These are phyloP conservation scores for Zygaena filipendulae DNA, from an alignment of 2,888 invertebrate genomes.

Conservation along the genomic window DNA sequence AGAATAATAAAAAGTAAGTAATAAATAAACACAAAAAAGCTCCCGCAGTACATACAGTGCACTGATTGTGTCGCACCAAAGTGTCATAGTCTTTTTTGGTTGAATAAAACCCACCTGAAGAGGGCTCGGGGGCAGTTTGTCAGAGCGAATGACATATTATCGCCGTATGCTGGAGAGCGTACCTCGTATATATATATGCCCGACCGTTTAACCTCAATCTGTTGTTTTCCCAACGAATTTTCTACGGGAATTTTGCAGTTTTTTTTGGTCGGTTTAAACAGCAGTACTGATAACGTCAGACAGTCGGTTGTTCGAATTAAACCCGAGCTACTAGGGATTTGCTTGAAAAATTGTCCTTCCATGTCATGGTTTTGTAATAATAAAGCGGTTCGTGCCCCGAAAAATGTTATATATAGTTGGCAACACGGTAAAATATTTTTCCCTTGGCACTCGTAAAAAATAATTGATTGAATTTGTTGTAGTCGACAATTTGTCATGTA, in stretches of 20 bases:
- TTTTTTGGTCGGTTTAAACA: too few relatives aligned
- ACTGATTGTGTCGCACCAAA: too few relatives aligned
- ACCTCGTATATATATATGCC: conserved; percentile 18
- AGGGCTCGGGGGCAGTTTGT: conserved; percentile 30
- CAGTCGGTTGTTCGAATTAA: conserved; percentile 28
- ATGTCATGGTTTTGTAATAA: conserved; percentile 3
- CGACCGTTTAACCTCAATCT: conserved; percentile 22
- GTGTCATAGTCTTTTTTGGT: too few relatives aligned
- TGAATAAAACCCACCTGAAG: conserved; percentile 15
- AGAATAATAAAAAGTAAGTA: too few relatives aligned
- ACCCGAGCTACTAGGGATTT: conserved; percentile 25
- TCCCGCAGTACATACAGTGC: too few relatives aligned
- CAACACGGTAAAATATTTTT: too few relatives aligned
- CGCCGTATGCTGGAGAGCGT: conserved; percentile 23
- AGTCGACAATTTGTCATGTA: too few relatives aligned
- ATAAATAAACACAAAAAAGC: too few relatives aligned
- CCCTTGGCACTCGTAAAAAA: neutral
- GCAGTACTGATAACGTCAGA: conserved; percentile 27
- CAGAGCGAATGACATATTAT: conserved; percentile 34
- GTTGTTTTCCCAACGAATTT: conserved; percentile 20
- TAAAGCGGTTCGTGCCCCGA: neutral
- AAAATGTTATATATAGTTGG: neutral
- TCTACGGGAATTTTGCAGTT: conserved; percentile 24
- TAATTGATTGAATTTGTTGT: neutral
- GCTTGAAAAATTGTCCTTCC: conserved; percentile 22